Percentiles rank a stretch among this genome's conserved stretches.
Conservation (phyloP, 2,113 vertebrate genomes). For the Percina caprodes region DNA sequence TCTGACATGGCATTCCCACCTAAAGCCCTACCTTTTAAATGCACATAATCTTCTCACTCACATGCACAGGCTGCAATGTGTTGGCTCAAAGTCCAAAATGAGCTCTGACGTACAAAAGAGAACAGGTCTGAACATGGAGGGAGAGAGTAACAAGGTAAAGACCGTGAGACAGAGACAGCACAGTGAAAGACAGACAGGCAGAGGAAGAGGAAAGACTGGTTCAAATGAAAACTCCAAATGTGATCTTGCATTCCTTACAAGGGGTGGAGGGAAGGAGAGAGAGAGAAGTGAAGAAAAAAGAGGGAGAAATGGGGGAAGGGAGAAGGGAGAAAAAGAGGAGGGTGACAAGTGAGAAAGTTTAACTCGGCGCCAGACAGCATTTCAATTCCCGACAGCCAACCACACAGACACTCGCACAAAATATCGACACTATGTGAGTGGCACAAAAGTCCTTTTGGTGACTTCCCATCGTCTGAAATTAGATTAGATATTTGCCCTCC, state of each 20-base stretch:
- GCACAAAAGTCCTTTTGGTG: constrained; percentile 75
- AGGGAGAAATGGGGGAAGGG: constrained; percentile 41
- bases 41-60: constrained; percentile 37
- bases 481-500: constrained; percentile 82
- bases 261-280: constrained; percentile 64
- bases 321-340: constrained; percentile 37
- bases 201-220: constrained; percentile 70
- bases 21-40: constrained; percentile 27
- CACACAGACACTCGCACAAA: constrained; percentile 66
- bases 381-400: constrained; percentile 78
- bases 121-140: constrained; percentile 77
- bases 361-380: constrained; percentile 84
- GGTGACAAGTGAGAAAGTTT: constrained; percentile 78
- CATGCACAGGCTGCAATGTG: constrained; percentile 39
- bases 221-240: constrained; percentile 75
- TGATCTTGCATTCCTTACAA: constrained; percentile 83
- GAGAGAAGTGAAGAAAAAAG: constrained; percentile 24
- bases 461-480: constrained; percentile 84
- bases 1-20: background rate
- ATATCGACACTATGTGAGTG: constrained; percentile 69
- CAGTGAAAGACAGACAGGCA: constrained; percentile 22
- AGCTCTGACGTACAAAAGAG: constrained; percentile 50
- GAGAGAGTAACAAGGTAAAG: constrained; percentile 12
- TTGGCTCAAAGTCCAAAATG: constrained; percentile 73
- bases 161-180: background rate